Percentiles rank a stretch among this genome's conserved stretches.
Conservation (phyloP, 2,797 vertebrate genomes). For the Dendrocincla tyrannina region DNA sequence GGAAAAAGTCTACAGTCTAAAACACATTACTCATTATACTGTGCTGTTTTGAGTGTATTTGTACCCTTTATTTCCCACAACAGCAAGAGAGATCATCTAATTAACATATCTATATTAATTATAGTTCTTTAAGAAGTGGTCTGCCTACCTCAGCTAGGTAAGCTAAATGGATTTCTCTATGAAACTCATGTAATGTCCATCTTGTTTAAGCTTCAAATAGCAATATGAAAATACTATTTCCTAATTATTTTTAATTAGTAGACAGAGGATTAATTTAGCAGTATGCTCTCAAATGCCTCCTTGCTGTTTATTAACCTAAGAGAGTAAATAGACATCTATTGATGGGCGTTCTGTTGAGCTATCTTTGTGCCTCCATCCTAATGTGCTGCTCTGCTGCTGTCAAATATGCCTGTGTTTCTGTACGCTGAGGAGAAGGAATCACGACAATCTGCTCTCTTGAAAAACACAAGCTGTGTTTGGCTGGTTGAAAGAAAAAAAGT, state of each 20-base stretch:
- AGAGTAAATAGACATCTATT: not conserved
- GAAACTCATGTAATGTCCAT: not conserved
- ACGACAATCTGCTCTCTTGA: constrained; percentile 66
- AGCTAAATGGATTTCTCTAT: not conserved
- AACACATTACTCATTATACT: not conserved
- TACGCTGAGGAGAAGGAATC: constrained; percentile 46
- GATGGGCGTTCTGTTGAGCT: not conserved
- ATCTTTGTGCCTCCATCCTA: not conserved
- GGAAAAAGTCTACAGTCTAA: not conserved
- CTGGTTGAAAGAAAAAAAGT: constrained; percentile 62
- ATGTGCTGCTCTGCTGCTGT: constrained; percentile 1
- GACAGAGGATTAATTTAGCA: not conserved
- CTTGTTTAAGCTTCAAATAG: not conserved
- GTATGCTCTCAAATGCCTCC: not conserved
- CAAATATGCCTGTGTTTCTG: constrained; percentile 53
- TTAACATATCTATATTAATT: not conserved
- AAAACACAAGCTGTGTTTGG: constrained; percentile 77
- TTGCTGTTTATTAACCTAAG: not conserved
- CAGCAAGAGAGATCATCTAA: not conserved
- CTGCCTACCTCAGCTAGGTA: not conserved
- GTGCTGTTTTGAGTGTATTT: not conserved
- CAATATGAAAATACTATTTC: not conserved
- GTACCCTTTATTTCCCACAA: not conserved
- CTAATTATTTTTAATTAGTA: not conserved
- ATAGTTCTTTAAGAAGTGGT: not conserved